Conservation (phyloP, 2,113 vertebrate species). For the Anas platyrhynchos region DNA sequence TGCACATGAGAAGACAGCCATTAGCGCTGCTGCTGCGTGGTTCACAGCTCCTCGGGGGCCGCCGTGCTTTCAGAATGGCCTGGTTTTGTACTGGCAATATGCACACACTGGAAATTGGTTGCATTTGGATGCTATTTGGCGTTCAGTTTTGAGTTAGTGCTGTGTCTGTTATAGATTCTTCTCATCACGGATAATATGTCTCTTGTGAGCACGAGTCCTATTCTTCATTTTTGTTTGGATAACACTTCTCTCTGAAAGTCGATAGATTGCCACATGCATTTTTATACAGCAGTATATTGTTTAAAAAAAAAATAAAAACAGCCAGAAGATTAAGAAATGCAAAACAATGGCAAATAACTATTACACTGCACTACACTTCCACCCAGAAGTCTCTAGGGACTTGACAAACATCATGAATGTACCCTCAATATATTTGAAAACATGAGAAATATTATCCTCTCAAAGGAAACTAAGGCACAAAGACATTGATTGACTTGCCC, state of each 20-base stretch:
- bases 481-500: background rate
- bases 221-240: slow-evolving; percentile 64
- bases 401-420: background rate
- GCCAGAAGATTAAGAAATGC: slow-evolving; percentile 4
- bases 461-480: background rate
- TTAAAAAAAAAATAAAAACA: slow-evolving; percentile 39
- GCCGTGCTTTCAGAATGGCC: slow-evolving; percentile 41
- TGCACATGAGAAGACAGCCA: slow-evolving; percentile 63
- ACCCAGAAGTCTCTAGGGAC: slow-evolving; percentile 1
- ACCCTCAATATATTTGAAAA: background rate
- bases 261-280: slow-evolving; percentile 24
- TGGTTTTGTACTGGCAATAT: slow-evolving; percentile 50
- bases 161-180: slow-evolving; percentile 56
- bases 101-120: slow-evolving; percentile 54
- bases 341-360: slow-evolving; percentile 6
- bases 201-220: slow-evolving; percentile 14
- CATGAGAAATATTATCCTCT: background rate
- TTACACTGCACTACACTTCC: background rate
- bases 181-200: slow-evolving; percentile 47
- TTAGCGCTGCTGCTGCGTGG: slow-evolving; percentile 54
- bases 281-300: background rate
- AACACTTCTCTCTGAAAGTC: slow-evolving; percentile 13
- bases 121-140: slow-evolving; percentile 48
- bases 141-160: slow-evolving; percentile 61
- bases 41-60: slow-evolving; percentile 62